Evolutionary conservation across 2,888 invertebrate genomes (phyloP), one percentile per base, ranked within the genome.

Genomic region (Xylota segnis): DNA sequence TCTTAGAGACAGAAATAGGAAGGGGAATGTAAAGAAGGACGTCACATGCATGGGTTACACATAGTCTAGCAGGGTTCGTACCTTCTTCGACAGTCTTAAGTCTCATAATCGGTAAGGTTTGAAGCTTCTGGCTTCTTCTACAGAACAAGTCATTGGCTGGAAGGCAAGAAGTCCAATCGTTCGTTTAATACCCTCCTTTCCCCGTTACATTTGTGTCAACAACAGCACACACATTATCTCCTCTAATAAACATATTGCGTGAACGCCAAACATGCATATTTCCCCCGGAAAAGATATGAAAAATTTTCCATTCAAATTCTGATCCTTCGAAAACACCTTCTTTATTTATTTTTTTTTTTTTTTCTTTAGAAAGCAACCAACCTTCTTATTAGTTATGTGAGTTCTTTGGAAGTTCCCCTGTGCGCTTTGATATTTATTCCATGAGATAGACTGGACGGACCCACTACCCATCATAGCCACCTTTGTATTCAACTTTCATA

Each of bases 301-400:
- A 34, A 5, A 14, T 7, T 5, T 14, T 10, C 32, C 12, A 16
- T 47, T 65, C 34, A 47, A 23, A 6, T 18, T 4, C 6, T 0
- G 16, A 37, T 23, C 6, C 18, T 23, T 37, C 5, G n/a, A 27
- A 50, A 47, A 47, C 16, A 65, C 50, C n/a, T 9, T 47, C n/a
- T n/a, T n/a, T n/a, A n/a, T n/a, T n/a, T n/a, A n/a, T 47, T 14
- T 23, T 23, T 23, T 23, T 3, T 23, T 3, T 3, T 32, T 14
- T 14, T n/a, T 14, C 9, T n/a, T 50, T 4, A 0, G 5, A 10
- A 18, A 52, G 5, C 34, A 18, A 52, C 2, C 34, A 52, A 37
- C 6, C 16, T 27, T 14, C 34, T 52, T 50, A 50, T 50, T 9
- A 66, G 12, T 50, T 23, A n/a, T 50, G 7, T 47, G 34, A 50